phyloP scores from a whole-genome alignment of 2,113 vertebrate genomes.

The Scytalopus superciliaris region DNA sequence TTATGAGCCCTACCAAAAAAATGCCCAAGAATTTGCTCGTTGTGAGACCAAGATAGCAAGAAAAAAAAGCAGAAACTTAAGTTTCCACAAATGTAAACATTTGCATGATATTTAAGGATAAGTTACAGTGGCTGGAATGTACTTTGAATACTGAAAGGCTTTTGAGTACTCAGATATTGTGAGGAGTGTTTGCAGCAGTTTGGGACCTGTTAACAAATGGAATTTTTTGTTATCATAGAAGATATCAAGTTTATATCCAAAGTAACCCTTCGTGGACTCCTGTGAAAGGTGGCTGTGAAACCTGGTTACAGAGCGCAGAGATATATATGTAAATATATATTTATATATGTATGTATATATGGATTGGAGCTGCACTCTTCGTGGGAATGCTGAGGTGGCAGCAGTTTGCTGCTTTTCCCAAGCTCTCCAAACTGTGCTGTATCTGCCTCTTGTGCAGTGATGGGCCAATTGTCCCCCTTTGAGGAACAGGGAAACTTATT shows the following conservation, averaged over 20 bases:
- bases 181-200: constrained; percentile 22
- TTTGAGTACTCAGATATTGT: constrained; percentile 6
- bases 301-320: neutral
- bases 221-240: constrained; percentile 4
- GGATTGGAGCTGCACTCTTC: neutral
- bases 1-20: neutral
- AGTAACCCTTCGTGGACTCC: neutral
- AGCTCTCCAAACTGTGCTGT: neutral
- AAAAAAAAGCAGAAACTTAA: neutral
- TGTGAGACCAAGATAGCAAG: neutral
- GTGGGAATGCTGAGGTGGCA: neutral
- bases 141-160: neutral
- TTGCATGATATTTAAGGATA: constrained; percentile 5
- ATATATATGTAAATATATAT: neutral
- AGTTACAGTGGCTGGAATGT: constrained; percentile 12
- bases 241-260: constrained; percentile 20
- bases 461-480: neutral
- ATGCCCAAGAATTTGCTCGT: neutral
- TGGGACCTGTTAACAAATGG: neutral
- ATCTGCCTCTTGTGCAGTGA: neutral
- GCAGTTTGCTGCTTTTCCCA: neutral
- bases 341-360: neutral
- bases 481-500: neutral
- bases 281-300: neutral
- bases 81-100: constrained; percentile 10